Conservation (phyloP, 2,888 invertebrate species). For the Lochmaea crataegi region DNA sequence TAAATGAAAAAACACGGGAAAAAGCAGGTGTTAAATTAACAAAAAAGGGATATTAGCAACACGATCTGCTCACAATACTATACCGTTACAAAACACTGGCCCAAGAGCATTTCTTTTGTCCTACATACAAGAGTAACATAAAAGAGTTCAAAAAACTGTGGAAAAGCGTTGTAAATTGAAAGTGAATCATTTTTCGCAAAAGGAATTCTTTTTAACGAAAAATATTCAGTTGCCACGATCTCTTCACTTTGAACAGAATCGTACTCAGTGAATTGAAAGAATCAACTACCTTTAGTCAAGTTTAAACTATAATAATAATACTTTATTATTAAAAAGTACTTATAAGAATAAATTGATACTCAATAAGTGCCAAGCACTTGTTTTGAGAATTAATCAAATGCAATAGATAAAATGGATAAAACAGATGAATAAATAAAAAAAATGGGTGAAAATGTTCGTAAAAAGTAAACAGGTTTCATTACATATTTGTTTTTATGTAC, state of each 20-base stretch:
- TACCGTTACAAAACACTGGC: slow-evolving; percentile 40
- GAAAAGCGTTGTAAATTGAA: slow-evolving; percentile 38
- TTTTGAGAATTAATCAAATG: too few relatives aligned
- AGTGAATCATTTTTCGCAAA: slow-evolving; percentile 40
- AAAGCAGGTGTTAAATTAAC: slow-evolving; percentile 34
- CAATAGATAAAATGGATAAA: too few relatives aligned
- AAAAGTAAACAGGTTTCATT: too few relatives aligned
- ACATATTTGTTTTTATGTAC: too few relatives aligned
- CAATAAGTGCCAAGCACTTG: too few relatives aligned
- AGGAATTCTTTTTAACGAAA: slow-evolving; percentile 37
- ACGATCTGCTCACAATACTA: slow-evolving; percentile 40
- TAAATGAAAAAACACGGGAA: slow-evolving; percentile 15
- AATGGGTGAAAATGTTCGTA: too few relatives aligned
- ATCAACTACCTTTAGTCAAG: too few relatives aligned
- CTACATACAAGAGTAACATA: slow-evolving; percentile 22
- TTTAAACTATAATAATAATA: too few relatives aligned
- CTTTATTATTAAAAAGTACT: too few relatives aligned
- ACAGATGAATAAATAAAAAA: too few relatives aligned
- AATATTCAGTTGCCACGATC: slow-evolving; percentile 51
- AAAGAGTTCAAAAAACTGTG: slow-evolving; percentile 25
- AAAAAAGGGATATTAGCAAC: slow-evolving; percentile 33
- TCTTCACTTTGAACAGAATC: not conserved
- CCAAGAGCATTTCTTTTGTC: slow-evolving; percentile 27
- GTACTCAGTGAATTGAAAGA: not conserved
- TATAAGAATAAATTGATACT: too few relatives aligned